Evolutionary conservation across 2,113 vertebrate species (phyloP), one percentile per base, ranked within the genome.

Genomic region (Colossoma macropomum): DNA sequence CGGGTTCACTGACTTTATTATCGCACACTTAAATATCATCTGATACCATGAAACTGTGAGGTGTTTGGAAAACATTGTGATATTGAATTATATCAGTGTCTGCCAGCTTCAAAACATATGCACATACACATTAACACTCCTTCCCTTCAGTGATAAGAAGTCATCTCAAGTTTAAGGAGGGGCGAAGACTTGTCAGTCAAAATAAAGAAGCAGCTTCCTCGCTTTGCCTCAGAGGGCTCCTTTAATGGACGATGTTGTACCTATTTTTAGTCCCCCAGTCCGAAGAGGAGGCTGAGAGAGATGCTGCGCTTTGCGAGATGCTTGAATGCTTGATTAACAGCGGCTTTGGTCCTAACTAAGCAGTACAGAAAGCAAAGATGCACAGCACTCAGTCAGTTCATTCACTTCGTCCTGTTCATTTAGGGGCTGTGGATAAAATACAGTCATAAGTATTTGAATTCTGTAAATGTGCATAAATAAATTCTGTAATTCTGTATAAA

Each of bases 271-370:
- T 45, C n/a, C 27, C 50, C 21, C 3, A 25, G 54, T 52, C 69
- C 59, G n/a, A 25, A 62, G n/a, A 62, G 6, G 59, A 2, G 59
- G 5, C 23, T 19, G 23, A n/a, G 41, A 48, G 41, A 54, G 16
- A 41, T 60, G 69, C 69, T 72, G 52, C 48, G 34, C 79, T 72
- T 60, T 60, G 66, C 28, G 79, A 30, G 54, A 63, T 50, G 69
- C 56, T 81, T 81, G 59, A 73, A 73, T 73, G 69, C 79, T 62
- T 81, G 68, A 81, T 81, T 79, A 62, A 79, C 66, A 25, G 56
- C 77, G 2, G 77, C 65, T 38, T 27, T 56, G 45, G 62, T 34
- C 48, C 13, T 21, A 70, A 48, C 65, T 27, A 59, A 56, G 66
- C 48, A 54, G 50, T 25, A 79, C 48, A 79, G 54, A 70, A 65